phyloP scores from a whole-genome alignment of 1,140 invertebrate species.

The Bathynomus jamesi region DNA sequence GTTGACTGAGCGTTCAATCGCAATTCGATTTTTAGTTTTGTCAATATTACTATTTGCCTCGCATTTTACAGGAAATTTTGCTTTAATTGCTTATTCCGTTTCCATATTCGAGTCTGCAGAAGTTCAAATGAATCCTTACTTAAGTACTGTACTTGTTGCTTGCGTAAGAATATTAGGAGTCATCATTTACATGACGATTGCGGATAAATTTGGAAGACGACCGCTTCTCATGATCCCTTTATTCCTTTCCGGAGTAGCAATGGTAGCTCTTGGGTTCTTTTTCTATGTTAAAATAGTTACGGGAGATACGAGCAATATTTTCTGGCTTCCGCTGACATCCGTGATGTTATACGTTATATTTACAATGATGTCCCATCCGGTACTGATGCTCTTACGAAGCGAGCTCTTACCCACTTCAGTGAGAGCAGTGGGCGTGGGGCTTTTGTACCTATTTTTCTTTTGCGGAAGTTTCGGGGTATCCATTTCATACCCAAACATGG shows the following conservation, averaged over 20 bases:
- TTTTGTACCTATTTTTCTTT: constrained; percentile 25
- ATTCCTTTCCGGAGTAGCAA: constrained; percentile 2
- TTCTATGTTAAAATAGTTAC: constrained; percentile 15
- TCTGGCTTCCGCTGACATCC: constrained; percentile 22
- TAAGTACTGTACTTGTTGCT: constrained; percentile 19
- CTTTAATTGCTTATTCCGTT: constrained; percentile 23
- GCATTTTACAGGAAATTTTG: constrained; percentile 28
- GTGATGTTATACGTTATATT: constrained; percentile 22
- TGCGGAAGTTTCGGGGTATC: constrained; percentile 16
- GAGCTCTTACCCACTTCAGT: constrained; percentile 25
- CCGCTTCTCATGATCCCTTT: constrained; percentile 7
- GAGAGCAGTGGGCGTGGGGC: constrained; percentile 11
- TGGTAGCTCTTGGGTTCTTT: constrained; percentile 21
- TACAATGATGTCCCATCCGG: background rate
- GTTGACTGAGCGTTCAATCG: constrained; percentile 11
- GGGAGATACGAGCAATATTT: background rate
- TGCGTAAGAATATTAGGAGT: constrained; percentile 17
- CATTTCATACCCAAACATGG: constrained; percentile 21
- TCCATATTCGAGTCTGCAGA: constrained; percentile 26
- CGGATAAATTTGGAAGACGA: constrained; percentile 19
- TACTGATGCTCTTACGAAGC: constrained; percentile 15
- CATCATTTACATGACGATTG: constrained; percentile 13
- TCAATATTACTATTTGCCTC: constrained; percentile 17
- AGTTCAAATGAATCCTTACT: constrained; percentile 12
- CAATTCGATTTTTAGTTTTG: constrained; percentile 16